Evolutionary conservation across 2,113 vertebrate species (phyloP).

Genomic region (Nesoenas mayeri): DNA sequence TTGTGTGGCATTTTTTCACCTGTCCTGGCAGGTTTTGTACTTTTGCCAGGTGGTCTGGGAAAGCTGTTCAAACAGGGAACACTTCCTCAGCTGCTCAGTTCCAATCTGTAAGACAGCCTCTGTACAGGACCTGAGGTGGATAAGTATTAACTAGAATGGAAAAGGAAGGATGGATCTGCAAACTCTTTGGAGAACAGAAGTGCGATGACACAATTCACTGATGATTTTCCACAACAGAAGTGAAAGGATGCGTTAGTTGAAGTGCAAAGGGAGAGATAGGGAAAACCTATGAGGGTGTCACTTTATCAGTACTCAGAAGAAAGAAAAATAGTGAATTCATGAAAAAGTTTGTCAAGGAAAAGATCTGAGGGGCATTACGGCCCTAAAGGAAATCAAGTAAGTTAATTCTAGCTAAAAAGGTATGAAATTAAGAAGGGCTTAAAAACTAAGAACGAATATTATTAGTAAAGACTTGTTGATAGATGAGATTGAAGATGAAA

Average conservation of each 20-base stretch:
- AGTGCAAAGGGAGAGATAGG: not conserved
- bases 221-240: not conserved
- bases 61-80: not conserved
- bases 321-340: not conserved
- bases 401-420: not conserved
- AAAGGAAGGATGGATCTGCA: not conserved
- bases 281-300: not conserved
- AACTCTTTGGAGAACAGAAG: not conserved
- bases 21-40: constrained; percentile 32
- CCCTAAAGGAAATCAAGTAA: not conserved
- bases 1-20: constrained; percentile 14
- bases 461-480: not conserved
- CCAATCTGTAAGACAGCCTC: constrained; percentile 19
- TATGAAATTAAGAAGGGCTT: not conserved
- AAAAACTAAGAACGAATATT: not conserved
- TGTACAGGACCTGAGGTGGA: not conserved
- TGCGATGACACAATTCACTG: not conserved
- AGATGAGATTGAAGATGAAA: not conserved
- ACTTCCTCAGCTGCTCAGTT: constrained; percentile 28
- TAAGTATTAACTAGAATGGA: not conserved
- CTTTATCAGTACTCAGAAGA: not conserved
- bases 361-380: not conserved
- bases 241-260: not conserved
- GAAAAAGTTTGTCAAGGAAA: not conserved
- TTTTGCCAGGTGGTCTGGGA: not conserved